Evolutionary conservation across 1,140 invertebrate species (phyloP), one percentile per base, ranked within the genome.

Genomic region (Hypsibius dujardini): DNA sequence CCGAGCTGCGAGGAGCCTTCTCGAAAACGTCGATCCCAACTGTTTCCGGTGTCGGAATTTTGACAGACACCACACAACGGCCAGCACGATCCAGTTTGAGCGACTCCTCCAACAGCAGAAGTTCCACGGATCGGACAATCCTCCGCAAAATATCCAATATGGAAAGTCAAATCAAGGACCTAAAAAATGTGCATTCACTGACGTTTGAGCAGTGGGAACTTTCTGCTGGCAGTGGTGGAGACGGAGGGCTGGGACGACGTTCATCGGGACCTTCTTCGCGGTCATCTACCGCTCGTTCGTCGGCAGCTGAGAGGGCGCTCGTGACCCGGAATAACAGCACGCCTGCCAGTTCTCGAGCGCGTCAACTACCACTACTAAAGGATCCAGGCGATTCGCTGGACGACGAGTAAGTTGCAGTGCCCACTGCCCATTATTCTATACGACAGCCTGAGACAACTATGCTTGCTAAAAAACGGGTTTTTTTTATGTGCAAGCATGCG

Each of bases 1-100:
- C n/a, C 50, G 50, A 56, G n/a, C 50, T 56, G 50, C 50, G 50
- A 56, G 50, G n/a, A 56, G 50, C 50, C 50, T 56, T 56, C 50
- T 56, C 50, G 7, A 56, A 56, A n/a, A 56, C 50, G 7, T 7
- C 50, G 50, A n/a, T 7, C 7, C 7, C 7, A 7, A 56, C 7
- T 56, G 28, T 56, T n/a, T n/a, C 50, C 7, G 7, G 7, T n/a
- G 50, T 56, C n/a, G 50, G n/a, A 7, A n/a, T n/a, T n/a, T n/a
- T 56, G 7, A 56, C 50, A 7, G n/a, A n/a, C 7, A n/a, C n/a
- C 50, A n/a, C 50, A 56, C 50, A n/a, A 56, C n/a, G n/a, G 50
- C n/a, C 50, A 56, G 50, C 7, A 12, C 50, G 7, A 12, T 7
- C 7, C 7, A 56, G 50, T 56, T 56, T n/a, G 7, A 56, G 7